Evolutionary conservation across 2,113 vertebrate genomes (phyloP), one percentile per base, ranked within the genome.

Genomic region (Chloebia gouldiae): DNA sequence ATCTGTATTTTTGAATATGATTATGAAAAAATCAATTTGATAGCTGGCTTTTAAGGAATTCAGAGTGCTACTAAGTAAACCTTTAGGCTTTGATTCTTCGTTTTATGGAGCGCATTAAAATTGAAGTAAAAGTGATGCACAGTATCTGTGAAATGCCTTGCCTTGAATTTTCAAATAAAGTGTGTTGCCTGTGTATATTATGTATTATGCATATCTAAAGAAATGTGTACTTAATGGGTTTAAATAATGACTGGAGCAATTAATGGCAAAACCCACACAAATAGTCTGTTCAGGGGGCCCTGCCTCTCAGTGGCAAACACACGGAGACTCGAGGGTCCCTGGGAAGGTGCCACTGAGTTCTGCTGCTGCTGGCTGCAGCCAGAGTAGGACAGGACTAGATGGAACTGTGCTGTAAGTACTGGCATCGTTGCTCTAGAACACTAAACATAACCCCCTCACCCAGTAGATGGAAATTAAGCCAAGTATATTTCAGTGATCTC

Each of bases 271-370:
- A 7, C 2, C 5, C 8, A n/a, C 27, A 24, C 16, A 88, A 95
- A 69, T 51, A n/a, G n/a, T 35, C 13, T 60, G 0, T 84, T 85
- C 23, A 15, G 33, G 18, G 53, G 65, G 6, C 6, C 3, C 14
- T 66, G 14, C 59, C 17, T 66, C 47, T 81, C 21, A 37, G 50
- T 25, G 66, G 23, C n/a, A 84, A 84, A 78, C 42, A 27, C 7
- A 19, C 1, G 7, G 56, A 66, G 28, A 14, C 13, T 54, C 0
- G 0, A 59, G 57, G 10, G 2, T 79, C 28, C 21, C 35, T 84
- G 24, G 65, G 33, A 66, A 63, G 27, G 27, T 7, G 63, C 9
- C 13, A 3, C 16, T 44, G 9, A 19, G 3, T 78, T 66, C 73
- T 57, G 15, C 35, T 56, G 17, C 14, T 59, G 28, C 14, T 81